Conservation (phyloP, 2,797 vertebrate genomes). For the Falco cherrug region DNA sequence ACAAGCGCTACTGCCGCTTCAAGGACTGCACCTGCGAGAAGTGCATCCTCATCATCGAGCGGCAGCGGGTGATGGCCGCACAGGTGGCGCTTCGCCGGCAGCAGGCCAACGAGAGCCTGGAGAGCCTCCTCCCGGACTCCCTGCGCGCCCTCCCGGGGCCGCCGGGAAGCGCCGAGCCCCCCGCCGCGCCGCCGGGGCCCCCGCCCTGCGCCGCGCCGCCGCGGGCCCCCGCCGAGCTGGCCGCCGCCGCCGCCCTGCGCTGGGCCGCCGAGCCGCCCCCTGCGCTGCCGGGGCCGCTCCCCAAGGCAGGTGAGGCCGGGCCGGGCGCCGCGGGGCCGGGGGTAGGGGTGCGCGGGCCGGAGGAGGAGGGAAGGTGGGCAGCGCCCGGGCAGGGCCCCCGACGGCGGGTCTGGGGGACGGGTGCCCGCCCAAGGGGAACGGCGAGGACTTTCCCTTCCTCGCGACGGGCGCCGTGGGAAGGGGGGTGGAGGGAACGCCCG, state of each 20-base stretch:
- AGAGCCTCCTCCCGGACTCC: slow-evolving; percentile 93
- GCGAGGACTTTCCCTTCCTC: not conserved
- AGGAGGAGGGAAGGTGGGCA: not conserved
- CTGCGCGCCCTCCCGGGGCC: slow-evolving; percentile 84
- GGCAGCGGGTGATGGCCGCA: slow-evolving; percentile 97
- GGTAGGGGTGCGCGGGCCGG: too few species aligned
- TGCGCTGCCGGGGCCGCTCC: slow-evolving; percentile 50
- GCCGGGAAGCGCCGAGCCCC: slow-evolving; percentile 65
- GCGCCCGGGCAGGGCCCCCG: not conserved
- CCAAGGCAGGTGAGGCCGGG: slow-evolving; percentile 73
- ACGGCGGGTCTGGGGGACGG: too few species aligned
- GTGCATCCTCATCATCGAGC: slow-evolving; percentile 96
- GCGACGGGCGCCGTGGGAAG: not conserved
- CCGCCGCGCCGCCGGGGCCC: slow-evolving; percentile 48
- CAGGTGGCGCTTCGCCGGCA: slow-evolving; percentile 94
- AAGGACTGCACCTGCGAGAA: slow-evolving; percentile 98
- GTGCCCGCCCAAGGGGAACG: too few species aligned
- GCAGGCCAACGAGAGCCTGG: slow-evolving; percentile 95
- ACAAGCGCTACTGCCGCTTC: slow-evolving; percentile 97
- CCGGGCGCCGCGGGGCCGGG: not conserved
- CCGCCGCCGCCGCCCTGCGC: slow-evolving; percentile 48
- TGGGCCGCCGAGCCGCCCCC: slow-evolving; percentile 71
- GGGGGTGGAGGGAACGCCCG: too few species aligned
- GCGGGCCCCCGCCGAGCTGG: slow-evolving; percentile 76
- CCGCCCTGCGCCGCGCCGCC: slow-evolving; percentile 40